Evolutionary conservation across 2,888 invertebrate genomes (phyloP), one percentile per base, ranked within the genome.

Genomic region (Cistogaster globosa): DNA sequence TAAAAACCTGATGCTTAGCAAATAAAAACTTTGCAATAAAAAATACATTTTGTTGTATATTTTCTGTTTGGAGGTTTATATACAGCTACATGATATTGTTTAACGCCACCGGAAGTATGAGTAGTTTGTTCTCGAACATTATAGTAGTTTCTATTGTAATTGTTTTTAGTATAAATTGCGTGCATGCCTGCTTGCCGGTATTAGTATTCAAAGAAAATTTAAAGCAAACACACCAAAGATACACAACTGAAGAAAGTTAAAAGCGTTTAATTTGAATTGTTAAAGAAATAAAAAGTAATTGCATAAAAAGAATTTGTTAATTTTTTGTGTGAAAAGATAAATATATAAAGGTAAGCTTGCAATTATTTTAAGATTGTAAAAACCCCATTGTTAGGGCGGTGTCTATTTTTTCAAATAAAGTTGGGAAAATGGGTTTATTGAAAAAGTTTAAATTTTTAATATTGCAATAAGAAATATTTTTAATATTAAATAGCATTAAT

Each of bases 111-210:
- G 88, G 88, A 88, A 77, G 84, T 85, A 60, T 16, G 58, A 16
- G 87, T 88, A 87, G 89, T 90, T 86, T 60, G 0, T 84, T 88
- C 91, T 82, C 89, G 92, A 91, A 90, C 53, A 76, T 86, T 91
- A 91, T 86, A 83, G 92, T 88, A 86, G 60, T 38, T 86, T 91
- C 92, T 32, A 84, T 83, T 89, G 88, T 86, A 74, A 48, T 88
- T 87, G 86, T 84, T 63, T 86, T 68, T 86, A 82, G 72, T 77
- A 86, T 91, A 92, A 91, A 91, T 88, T 90, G 87, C 32, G 69
- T 57, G 87, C 51, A 75, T 45, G 38, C 45, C 38, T 20, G n/a
- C 48, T 63, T 9, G 32, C 88, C 88, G 88, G 88, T 83, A 88
- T 89, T 88, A 92, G 89, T 92, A 45, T 71, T 62, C 9, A 51